phyloP scores from a whole-genome alignment of 2,113 vertebrate species.

The Corvus moneduloides region DNA sequence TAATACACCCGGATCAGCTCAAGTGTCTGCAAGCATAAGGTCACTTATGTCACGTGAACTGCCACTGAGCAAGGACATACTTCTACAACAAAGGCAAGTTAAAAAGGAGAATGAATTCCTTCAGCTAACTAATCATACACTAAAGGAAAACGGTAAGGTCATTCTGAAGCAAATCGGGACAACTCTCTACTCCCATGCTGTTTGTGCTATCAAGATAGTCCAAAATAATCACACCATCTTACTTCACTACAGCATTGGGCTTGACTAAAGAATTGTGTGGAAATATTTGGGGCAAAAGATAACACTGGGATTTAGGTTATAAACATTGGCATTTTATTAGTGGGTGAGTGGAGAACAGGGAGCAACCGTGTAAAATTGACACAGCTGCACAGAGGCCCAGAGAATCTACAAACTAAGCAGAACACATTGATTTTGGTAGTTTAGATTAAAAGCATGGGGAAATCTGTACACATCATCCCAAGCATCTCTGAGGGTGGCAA shows the following conservation, averaged over 20 bases:
- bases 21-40: neutral
- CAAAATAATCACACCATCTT: neutral
- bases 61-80: neutral
- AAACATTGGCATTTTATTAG: neutral
- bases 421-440: neutral
- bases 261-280: neutral
- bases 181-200: neutral
- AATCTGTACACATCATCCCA: neutral
- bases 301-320: neutral
- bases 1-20: neutral
- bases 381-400: neutral
- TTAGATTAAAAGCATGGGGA: neutral
- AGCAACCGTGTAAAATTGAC: neutral
- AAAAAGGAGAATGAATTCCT: neutral
- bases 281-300: neutral
- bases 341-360: neutral
- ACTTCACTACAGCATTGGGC: neutral
- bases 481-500: neutral
- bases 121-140: neutral
- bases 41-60: neutral
- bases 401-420: neutral
- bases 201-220: neutral
- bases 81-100: neutral
- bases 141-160: neutral
- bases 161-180: neutral